A percentile compares a stretch with the other conserved stretches of the same genome.
These are phyloP conservation scores for Dryadula phaetusa DNA, from an alignment of 2,888 invertebrate species.

Conservation along the genomic window DNA sequence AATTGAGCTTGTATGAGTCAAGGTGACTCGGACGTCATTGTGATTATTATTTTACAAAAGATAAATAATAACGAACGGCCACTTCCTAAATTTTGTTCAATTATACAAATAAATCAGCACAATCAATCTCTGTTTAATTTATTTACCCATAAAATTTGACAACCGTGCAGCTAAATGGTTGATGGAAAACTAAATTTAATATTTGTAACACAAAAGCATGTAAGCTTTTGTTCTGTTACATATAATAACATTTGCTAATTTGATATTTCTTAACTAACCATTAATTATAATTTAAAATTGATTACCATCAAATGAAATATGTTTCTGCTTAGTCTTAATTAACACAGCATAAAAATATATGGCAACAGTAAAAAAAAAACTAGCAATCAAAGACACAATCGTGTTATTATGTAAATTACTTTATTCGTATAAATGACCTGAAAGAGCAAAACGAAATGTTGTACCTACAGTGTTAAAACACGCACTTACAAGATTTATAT, in stretches of 20 bases:
- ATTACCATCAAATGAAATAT: slow-evolving; percentile 3
- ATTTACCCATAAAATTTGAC: slow-evolving; percentile 19
- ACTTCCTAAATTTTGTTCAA: slow-evolving; percentile 21
- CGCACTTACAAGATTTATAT: slow-evolving; percentile 5
- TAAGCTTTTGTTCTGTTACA: slow-evolving; percentile 10
- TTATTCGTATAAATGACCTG: slow-evolving; percentile 16
- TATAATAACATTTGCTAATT: background rate
- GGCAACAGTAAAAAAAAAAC: background rate
- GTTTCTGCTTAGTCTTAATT: slow-evolving; percentile 7
- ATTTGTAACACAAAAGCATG: slow-evolving; percentile 1
- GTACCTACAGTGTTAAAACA: slow-evolving; percentile 6
- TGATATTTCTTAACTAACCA: background rate
- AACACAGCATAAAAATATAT: background rate
- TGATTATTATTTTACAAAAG: slow-evolving; percentile 26
- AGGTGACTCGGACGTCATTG: slow-evolving; percentile 47
- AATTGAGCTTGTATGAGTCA: slow-evolving; percentile 29
- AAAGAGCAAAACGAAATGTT: slow-evolving; percentile 3
- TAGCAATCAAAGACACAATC: slow-evolving; percentile 25
- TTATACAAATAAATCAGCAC: slow-evolving; percentile 23
- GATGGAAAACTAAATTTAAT: slow-evolving; percentile 14
- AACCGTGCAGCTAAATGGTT: slow-evolving; percentile 17
- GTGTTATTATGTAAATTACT: slow-evolving; percentile 20
- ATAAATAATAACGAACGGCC: slow-evolving; percentile 25
- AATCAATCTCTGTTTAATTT: slow-evolving; percentile 19
- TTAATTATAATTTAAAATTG: slow-evolving; percentile 16